phyloP scores from a whole-genome alignment of 2,113 vertebrate genomes.

The Paralichthys olivaceus region DNA sequence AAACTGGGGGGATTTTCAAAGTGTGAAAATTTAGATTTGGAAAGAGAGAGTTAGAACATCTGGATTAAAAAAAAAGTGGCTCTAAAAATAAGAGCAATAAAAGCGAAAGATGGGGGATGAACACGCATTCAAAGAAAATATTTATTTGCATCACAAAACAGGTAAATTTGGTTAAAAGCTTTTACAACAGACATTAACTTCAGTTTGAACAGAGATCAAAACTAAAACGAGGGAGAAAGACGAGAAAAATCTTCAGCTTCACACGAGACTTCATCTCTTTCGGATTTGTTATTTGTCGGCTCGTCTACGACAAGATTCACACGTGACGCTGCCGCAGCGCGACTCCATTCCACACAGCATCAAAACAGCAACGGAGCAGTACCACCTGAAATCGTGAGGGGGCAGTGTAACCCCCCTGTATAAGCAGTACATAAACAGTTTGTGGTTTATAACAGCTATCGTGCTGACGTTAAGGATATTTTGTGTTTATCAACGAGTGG shows the following conservation, averaged over 20 bases:
- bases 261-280: not conserved
- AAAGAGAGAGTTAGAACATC: not conserved
- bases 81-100: conserved; percentile 46
- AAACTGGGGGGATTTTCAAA: not conserved
- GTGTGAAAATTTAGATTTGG: not conserved
- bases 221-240: not conserved
- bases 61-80: not conserved
- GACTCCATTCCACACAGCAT: too few relatives aligned
- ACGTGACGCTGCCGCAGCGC: too few relatives aligned
- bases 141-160: conserved; percentile 64
- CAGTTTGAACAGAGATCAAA: conserved; percentile 6
- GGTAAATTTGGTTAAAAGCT: conserved; percentile 70
- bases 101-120: conserved; percentile 22
- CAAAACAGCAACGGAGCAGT: not conserved
- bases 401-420: not conserved
- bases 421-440: not conserved
- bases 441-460: not conserved
- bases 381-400: not conserved
- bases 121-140: conserved; percentile 49
- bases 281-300: too few relatives aligned
- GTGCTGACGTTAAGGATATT: too few relatives aligned
- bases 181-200: conserved; percentile 32
- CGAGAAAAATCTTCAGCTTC: not conserved
- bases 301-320: too few relatives aligned
- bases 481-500: too few relatives aligned